These are phyloP conservation scores for Clepsis dumicolana DNA, from an alignment of 2,888 invertebrate genomes.

Conservation along the genomic window DNA sequence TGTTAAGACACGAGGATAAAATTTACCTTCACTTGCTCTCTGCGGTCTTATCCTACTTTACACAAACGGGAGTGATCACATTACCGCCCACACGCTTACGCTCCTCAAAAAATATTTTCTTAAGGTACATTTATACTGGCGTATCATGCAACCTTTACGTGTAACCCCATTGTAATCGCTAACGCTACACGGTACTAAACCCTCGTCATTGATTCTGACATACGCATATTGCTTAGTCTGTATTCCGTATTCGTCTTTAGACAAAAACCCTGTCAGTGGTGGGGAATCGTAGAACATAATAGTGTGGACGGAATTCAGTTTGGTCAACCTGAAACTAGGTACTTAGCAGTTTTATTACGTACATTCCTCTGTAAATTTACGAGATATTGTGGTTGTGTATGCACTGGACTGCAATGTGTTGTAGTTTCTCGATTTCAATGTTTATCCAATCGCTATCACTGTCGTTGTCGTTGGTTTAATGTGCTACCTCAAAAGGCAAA, in stretches of 20 bases:
- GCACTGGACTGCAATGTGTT: too few relatives aligned
- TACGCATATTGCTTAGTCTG: slow-evolving; percentile 36
- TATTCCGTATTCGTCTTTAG: slow-evolving; percentile 20
- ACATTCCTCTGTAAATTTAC: too few relatives aligned
- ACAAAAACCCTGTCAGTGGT: slow-evolving; percentile 36
- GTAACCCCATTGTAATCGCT: slow-evolving; percentile 39
- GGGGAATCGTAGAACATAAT: slow-evolving; percentile 22
- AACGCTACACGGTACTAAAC: slow-evolving; percentile 37
- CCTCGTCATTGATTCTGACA: slow-evolving; percentile 44
- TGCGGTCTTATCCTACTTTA: slow-evolving; percentile 36
- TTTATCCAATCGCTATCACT: too few relatives aligned
- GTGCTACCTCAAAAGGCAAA: too few relatives aligned
- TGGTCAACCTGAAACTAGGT: not conserved
- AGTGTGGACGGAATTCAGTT: slow-evolving; percentile 4
- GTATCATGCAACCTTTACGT: slow-evolving; percentile 40
- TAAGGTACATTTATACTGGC: slow-evolving; percentile 38
- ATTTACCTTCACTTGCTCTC: slow-evolving; percentile 37
- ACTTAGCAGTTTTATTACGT: not conserved
- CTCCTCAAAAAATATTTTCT: slow-evolving; percentile 36
- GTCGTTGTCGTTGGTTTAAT: too few relatives aligned
- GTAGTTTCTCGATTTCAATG: too few relatives aligned
- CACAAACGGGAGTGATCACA: slow-evolving; percentile 41
- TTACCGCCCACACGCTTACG: slow-evolving; percentile 37
- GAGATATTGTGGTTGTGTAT: too few relatives aligned
- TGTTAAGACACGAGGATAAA: slow-evolving; percentile 37